A percentile compares a stretch with the other conserved stretches of the same genome.
phyloP scores from a whole-genome alignment of 37 sponge, comb jelly and placozoan genomes.

The Aplysina aerophoba region DNA sequence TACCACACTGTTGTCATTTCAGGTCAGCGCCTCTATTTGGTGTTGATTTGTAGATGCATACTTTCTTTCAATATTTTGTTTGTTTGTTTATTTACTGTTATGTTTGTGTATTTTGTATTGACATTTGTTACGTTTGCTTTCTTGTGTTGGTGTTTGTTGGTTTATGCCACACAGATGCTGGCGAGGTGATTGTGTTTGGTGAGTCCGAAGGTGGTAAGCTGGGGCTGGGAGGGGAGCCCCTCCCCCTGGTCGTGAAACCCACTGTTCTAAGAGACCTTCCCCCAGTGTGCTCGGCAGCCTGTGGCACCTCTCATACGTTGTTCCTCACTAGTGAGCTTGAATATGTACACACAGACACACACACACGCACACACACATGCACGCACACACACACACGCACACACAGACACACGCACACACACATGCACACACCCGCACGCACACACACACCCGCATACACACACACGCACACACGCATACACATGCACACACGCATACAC shows the following conservation, averaged over 20 bases:
- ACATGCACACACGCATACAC: neutral
- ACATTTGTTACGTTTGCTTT: too few species aligned
- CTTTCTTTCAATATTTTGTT: too few species aligned
- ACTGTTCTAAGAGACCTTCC: neutral
- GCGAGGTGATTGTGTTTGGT: conserved; percentile 20
- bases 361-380: conserved; percentile 13
- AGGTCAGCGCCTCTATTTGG: neutral
- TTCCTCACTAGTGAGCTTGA: conserved; percentile 5
- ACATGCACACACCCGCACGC: neutral
- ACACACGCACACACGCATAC: conserved; percentile 7
- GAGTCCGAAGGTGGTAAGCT: conserved; percentile 22
- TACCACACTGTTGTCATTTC: conserved; percentile 12
- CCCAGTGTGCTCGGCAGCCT: neutral
- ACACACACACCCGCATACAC: neutral
- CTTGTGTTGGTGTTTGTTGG: too few species aligned
- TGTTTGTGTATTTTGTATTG: too few species aligned
- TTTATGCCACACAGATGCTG: neutral
- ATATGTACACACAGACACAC: conserved; percentile 19
- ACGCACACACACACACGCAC: conserved; percentile 18
- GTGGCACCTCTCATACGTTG: conserved; percentile 6
- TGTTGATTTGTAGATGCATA: too few species aligned
- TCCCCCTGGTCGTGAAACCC: neutral
- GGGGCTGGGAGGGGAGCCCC: neutral
- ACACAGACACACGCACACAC: neutral
- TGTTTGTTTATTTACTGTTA: too few species aligned